phyloP scores from a whole-genome alignment of 2,113 vertebrate species.

The Amphiprion ocellaris region DNA sequence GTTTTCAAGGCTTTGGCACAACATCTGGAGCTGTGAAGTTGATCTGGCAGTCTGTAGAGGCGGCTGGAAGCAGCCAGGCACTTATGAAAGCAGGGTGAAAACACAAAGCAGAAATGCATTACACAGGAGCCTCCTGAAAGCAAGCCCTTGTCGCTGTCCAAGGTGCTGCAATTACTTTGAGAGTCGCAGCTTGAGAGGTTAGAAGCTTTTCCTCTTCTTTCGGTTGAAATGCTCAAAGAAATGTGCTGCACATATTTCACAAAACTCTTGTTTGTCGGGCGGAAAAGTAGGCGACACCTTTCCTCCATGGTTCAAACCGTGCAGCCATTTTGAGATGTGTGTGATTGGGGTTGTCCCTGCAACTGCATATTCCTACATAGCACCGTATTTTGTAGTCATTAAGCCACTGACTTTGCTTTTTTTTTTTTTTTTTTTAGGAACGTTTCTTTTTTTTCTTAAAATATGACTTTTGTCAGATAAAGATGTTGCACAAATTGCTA shows the following conservation, averaged over 20 bases:
- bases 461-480: no score
- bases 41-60: conserved; percentile 15
- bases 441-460: no score
- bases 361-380: not conserved
- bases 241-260: not conserved
- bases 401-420: no score
- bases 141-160: conserved; percentile 48
- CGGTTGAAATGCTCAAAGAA: not conserved
- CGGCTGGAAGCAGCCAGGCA: conserved; percentile 19
- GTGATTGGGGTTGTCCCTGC: no score
- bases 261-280: not conserved
- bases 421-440: no score
- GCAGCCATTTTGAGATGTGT: not conserved
- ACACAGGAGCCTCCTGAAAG: conserved; percentile 32
- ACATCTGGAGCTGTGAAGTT: conserved; percentile 39
- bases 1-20: conserved; percentile 20
- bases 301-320: not conserved
- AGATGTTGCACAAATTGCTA: no score
- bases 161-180: conserved; percentile 52
- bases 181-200: conserved; percentile 18
- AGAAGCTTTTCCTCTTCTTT: conserved; percentile 1
- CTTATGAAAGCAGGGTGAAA: conserved; percentile 33
- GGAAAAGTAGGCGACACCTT: not conserved
- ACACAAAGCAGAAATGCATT: conserved; percentile 37
- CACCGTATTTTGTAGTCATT: no score